Conservation (phyloP, 2,888 invertebrate species). For the Sepioteuthis lessoniana region DNA sequence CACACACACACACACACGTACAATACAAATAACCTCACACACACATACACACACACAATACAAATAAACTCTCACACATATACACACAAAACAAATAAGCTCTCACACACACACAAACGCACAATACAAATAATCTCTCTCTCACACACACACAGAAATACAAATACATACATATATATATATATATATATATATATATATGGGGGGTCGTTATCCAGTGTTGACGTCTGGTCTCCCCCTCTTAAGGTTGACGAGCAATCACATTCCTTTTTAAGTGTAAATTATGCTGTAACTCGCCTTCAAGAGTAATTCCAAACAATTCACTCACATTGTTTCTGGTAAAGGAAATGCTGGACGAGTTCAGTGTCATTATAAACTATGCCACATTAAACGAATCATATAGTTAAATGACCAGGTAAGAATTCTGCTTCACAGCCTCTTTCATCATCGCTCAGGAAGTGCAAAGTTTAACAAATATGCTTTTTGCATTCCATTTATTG, state of each 20-base stretch:
- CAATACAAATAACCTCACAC: neutral
- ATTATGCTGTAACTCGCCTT: neutral
- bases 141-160: no score
- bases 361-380: neutral
- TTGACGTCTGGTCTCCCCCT: neutral
- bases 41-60: neutral
- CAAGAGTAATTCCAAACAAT: neutral
- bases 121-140: no score
- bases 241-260: neutral
- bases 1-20: neutral
- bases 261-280: neutral
- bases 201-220: no score
- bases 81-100: no score
- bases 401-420: neutral
- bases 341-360: neutral
- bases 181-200: neutral
- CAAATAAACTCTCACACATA: no score
- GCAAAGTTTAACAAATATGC: no score
- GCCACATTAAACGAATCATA: neutral
- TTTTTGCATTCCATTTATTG: no score
- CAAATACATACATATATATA: neutral
- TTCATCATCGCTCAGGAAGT: no score
- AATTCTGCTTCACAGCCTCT: no score
- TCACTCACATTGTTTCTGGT: neutral
- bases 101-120: no score